These are phyloP conservation scores for Pristionchus japonicus DNA, from an alignment of 2,888 invertebrate species.

Conservation along the genomic window DNA sequence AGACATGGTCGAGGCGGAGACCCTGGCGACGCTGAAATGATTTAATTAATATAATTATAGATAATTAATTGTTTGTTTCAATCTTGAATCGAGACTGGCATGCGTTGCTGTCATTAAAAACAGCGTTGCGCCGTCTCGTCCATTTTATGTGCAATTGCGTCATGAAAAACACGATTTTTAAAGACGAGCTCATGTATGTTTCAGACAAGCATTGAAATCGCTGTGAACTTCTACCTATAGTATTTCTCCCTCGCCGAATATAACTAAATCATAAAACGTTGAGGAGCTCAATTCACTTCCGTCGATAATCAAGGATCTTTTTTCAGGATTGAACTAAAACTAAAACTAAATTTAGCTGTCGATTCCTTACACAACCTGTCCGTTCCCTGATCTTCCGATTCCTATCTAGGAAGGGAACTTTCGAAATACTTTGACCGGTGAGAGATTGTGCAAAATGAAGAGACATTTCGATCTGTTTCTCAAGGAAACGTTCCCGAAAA, in stretches of 20 bases:
- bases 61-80: background rate
- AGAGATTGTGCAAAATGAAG: no score
- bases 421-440: no score
- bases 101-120: background rate
- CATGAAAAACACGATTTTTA: background rate
- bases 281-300: no score
- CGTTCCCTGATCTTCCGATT: background rate
- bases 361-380: background rate
- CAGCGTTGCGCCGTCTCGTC: background rate
- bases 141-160: background rate
- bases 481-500: slow-evolving; percentile 6
- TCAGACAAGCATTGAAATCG: background rate
- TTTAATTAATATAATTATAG: no score
- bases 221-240: no score
- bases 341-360: no score
- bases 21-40: slow-evolving; percentile 58
- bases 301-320: no score
- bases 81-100: background rate
- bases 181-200: background rate
- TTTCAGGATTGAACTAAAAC: no score
- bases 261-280: no score
- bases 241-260: no score
- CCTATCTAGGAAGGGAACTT: no score
- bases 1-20: slow-evolving; percentile 64
- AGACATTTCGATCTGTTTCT: no score